These are phyloP conservation scores for Syritta pipiens DNA, from an alignment of 2,888 invertebrate species.

Conservation along the genomic window DNA sequence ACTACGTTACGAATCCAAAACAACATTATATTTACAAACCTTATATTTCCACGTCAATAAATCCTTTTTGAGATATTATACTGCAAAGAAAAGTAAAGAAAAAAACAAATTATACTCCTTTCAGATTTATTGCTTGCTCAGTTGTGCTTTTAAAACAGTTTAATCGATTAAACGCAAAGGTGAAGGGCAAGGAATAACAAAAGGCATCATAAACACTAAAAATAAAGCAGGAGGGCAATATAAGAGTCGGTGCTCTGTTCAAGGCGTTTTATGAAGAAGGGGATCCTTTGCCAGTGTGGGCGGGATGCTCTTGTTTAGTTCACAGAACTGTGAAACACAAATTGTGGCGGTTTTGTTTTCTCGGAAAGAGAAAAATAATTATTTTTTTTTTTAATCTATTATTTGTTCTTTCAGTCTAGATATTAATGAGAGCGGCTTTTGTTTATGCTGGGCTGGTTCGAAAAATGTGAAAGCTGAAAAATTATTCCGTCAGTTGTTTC, in stretches of 20 bases:
- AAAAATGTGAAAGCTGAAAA: too few species aligned
- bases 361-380: too few species aligned
- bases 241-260: background rate
- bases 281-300: too few species aligned
- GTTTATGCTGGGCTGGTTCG: too few species aligned
- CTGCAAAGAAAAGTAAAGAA: slow-evolving; percentile 21
- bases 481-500: too few species aligned
- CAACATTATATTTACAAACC: slow-evolving; percentile 9
- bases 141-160: slow-evolving; percentile 4
- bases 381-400: too few species aligned
- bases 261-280: too few species aligned
- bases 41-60: slow-evolving; percentile 18
- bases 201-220: background rate
- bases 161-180: slow-evolving; percentile 21
- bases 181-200: background rate
- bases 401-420: too few species aligned
- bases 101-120: background rate
- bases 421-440: too few species aligned
- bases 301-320: too few species aligned
- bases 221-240: background rate
- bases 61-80: background rate
- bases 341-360: too few species aligned
- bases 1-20: slow-evolving; percentile 2
- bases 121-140: slow-evolving; percentile 22
- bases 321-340: too few species aligned